Evolutionary conservation across 1,140 invertebrate species (phyloP), one percentile per base, ranked within the genome.

Genomic region (Solenopsis invicta): DNA sequence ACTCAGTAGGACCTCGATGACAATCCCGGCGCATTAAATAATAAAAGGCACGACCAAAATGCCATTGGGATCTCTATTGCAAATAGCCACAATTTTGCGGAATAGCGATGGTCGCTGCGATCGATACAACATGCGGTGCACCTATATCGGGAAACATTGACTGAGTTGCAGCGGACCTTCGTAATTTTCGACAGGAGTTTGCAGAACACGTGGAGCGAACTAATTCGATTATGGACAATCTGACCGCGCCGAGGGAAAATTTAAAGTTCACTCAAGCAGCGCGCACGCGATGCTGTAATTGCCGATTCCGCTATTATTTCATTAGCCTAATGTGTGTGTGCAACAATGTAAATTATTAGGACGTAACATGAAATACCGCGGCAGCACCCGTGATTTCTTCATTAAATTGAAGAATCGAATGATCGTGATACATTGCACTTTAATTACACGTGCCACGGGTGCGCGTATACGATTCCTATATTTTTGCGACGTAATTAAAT

Each of bases 201-300:
- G 69, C 62, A 37, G 76, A 82, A 24, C 41, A 86, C 82, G 81
- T 85, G 82, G 62, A 69, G 41, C 64, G 71, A 72, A 86, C 84
- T 77, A 86, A 71, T 76, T 69, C 50, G 81, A 71, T 76, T 85
- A 80, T 74, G 76, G 21, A 61, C 64, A 13, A 54, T 62, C 21
- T 64, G 56, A 84, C 59, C 85, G 82, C 76, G 82, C 72, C 64
- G 50, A 50, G 87, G 75, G 75, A 88, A 66, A 86, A 86, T 88
- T 88, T 80, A 86, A 86, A 88, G 67, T 86, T 86, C 54, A 48
- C 54, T 78, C 21, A 61, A 16, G 18, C 56, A 24, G 34, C 66
- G 54, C 45, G 24, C 10, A 29, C 18, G 52, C 80, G 54, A 82
- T 48, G n/a, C 21, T 61, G 54, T 74, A 84, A 61, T 84, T 74